Evolutionary conservation across 2,113 vertebrate species (phyloP), one percentile per base, ranked within the genome.

Genomic region (Anhinga rufa): DNA sequence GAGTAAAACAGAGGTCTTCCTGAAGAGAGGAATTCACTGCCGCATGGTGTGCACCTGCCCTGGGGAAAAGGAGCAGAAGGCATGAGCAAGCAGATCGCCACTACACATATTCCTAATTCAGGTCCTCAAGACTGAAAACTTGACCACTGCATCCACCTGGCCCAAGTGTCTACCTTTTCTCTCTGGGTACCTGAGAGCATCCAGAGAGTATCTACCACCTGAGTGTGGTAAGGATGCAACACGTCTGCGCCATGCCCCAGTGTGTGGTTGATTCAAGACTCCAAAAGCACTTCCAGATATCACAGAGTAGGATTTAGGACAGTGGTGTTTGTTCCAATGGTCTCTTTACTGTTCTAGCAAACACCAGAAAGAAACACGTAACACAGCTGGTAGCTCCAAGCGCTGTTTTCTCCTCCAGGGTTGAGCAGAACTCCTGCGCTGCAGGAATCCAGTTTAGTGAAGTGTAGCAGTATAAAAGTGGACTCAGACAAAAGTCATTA

Each of bases 181-280:
- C 40, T 46, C 22, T 2, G 4, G 22, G 13, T 66, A 44, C 17
- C 29, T 7, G n/a, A 40, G 29, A 42, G 42, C 6, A 42, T 42
- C 42, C 44, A 46, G 44, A 46, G 44, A 46, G 44, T 46, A 46
- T 46, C 44, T 66, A 44, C 17, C 26, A 18, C 44, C 44, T 7
- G 36, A 40, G 29, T 9, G 9, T 46, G 34, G 31, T 26, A 78
- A 46, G 13, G 29, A 79, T 48, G 34, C 29, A 15, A 40, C 24
- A 25, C 0, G 0, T 6, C 26, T 34, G 26, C 40, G 22, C n/a
- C 25, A 4, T 25, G n/a, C 10, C 26, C 17, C 34, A 22, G 3
- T 72, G 19, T n/a, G 17, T 12, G 12, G 14, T 12, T 65, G 18
- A 52, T 64, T 36, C 64, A 70, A 57, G 77, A 36, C 26, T 20